Percentiles rank a stretch among this genome's conserved stretches.
These are phyloP conservation scores for Drosophila crucigera DNA, from an alignment of 2,888 invertebrate species.

Conservation along the genomic window DNA sequence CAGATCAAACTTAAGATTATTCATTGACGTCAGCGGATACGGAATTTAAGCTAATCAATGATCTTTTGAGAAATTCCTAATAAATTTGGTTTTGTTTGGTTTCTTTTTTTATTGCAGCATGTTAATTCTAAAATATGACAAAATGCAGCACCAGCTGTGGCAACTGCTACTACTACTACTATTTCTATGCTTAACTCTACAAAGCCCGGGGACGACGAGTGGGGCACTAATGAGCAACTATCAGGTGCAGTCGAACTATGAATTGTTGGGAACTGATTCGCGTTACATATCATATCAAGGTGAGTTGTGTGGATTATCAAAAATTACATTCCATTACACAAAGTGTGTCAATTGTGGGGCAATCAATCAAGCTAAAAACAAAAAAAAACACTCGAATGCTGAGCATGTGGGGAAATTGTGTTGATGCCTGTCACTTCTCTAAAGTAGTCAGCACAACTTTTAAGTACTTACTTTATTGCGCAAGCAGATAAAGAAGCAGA, in stretches of 20 bases:
- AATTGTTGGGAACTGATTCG: conserved; percentile 83
- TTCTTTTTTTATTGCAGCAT: conserved; percentile 68
- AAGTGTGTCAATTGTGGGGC: conserved; percentile 66
- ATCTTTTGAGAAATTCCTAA: conserved; percentile 8
- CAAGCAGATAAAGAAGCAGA: conserved; percentile 28
- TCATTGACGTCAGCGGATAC: neutral
- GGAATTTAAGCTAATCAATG: conserved; percentile 32
- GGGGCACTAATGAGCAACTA: conserved; percentile 34
- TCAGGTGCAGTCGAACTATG: conserved; percentile 68
- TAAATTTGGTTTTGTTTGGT: conserved; percentile 13
- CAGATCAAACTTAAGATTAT: conserved; percentile 11
- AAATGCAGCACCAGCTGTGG: conserved; percentile 62
- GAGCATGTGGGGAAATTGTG: conserved; percentile 52
- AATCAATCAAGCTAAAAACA: conserved; percentile 65
- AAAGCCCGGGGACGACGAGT: conserved; percentile 20
- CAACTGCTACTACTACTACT: conserved; percentile 50
- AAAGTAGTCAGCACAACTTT: conserved; percentile 36
- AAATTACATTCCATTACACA: conserved; percentile 17
- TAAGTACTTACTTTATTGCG: conserved; percentile 40
- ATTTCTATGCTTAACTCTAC: conserved; percentile 49
- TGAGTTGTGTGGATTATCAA: conserved; percentile 72
- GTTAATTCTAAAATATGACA: conserved; percentile 70
- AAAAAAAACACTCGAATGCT: conserved; percentile 22
- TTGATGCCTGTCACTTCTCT: conserved; percentile 57
- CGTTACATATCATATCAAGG: conserved; percentile 85